Evolutionary conservation across 2,113 vertebrate genomes (phyloP), one percentile per base, ranked within the genome.

Genomic region (Stomatorhinus ivindoensis): DNA sequence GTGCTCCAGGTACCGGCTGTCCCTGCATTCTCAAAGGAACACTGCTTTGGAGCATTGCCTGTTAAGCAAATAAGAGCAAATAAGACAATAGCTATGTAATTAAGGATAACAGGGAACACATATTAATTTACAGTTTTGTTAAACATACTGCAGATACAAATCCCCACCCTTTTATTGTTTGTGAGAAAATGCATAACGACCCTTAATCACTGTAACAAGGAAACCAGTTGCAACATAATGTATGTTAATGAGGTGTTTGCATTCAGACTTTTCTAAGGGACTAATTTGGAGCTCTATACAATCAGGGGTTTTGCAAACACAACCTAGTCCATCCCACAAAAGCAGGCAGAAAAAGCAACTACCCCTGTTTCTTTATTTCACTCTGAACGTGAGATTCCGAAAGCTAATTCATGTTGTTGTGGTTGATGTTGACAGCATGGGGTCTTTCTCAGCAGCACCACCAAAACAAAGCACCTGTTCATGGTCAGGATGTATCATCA

Each of bases 391-490:
- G 13, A 31, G 27, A 76, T 39, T 76, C 35, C 31, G 15, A 76
- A 39, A 39, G 31, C 31, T 17, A 19, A 76, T 76, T 76, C 69
- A 39, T 39, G 69, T 35, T 35, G 46, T 47, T 46, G 39, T 53
- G 13, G 17, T 44, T 6, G 17, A 51, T 27, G 35, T 82, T 89
- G 87, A 53, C 83, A 51, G 88, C 89, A 88, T 91, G 90, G 73
- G 85, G 15, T 90, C 46, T 7, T 50, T 76, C 27, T 1, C 21
- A 91, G 91, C 92, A 86, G 90, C 91, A 89, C 90, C 92, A 76
- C 92, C 92, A 92, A 93, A 90, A 58, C 42, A 90, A 89, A 91
- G 93, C 92, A 93, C 91, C 90, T 93, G 91, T 90, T 82, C 90
- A 86, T 91, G 89, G 91, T 94, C 93, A 93, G 90, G 89, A 87